A percentile compares a stretch with the other conserved stretches of the same genome.
These are phyloP conservation scores for Scolanthus callimorphus DNA, from an alignment of 92 coral and sea anemone species.

Conservation along the genomic window DNA sequence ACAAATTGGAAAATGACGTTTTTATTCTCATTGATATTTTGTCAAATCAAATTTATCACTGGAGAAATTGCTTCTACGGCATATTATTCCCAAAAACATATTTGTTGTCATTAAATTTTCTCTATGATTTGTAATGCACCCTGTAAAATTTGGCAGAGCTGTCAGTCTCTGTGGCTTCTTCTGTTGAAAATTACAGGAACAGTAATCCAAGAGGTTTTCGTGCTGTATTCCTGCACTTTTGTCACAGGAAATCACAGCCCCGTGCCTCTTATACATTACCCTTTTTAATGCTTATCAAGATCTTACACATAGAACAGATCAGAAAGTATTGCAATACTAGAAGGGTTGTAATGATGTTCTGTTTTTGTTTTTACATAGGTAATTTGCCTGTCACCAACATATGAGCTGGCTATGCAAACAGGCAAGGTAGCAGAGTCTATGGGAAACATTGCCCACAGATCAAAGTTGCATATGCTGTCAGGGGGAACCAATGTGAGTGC, in stretches of 20 bases:
- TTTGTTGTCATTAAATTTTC: too few species aligned
- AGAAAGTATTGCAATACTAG: too few species aligned
- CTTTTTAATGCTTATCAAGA: too few species aligned
- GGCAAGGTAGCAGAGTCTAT: slow-evolving; percentile 97
- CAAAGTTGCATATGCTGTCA: slow-evolving; percentile 78
- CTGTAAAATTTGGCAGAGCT: slow-evolving; percentile 45
- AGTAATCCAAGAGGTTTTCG: slow-evolving; percentile 29
- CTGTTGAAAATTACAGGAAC: slow-evolving; percentile 35
- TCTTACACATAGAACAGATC: neutral
- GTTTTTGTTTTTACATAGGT: slow-evolving; percentile 38
- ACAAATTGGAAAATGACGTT: too few species aligned
- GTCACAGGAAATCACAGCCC: slow-evolving; percentile 15
- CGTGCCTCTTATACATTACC: slow-evolving; percentile 27
- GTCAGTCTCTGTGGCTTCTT: slow-evolving; percentile 32
- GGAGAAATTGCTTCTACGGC: too few species aligned
- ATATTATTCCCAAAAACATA: too few species aligned
- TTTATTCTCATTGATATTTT: too few species aligned
- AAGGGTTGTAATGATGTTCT: too few species aligned
- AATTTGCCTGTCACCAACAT: slow-evolving; percentile 90
- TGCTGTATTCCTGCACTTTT: slow-evolving; percentile 5
- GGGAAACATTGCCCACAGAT: slow-evolving; percentile 92
- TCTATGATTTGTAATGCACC: neutral
- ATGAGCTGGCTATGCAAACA: slow-evolving; percentile 89
- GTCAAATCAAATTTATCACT: too few species aligned
- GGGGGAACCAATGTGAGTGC: slow-evolving; percentile 76